Conservation (phyloP, 1,140 invertebrate species). For the Conus ventricosus region DNA sequence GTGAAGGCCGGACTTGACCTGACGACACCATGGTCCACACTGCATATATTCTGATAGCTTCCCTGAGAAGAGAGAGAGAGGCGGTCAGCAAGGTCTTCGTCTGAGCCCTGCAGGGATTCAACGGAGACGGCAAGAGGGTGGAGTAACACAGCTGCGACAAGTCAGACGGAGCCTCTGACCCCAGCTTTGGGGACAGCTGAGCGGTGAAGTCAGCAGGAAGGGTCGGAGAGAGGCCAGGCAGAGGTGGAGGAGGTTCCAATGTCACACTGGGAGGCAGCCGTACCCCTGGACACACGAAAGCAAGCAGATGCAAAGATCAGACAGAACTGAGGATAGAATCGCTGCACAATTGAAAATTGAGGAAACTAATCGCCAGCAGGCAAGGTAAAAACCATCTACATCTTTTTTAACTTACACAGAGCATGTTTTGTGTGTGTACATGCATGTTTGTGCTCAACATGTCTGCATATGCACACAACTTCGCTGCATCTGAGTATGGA, state of each 20-base stretch:
- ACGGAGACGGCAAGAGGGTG: slow-evolving; percentile 55
- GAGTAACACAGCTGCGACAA: slow-evolving; percentile 36
- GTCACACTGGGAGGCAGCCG: neutral
- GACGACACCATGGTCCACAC: slow-evolving; percentile 65
- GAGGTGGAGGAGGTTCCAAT: neutral
- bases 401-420: too few species aligned
- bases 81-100: slow-evolving; percentile 63
- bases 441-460: too few species aligned
- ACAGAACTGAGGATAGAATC: too few species aligned
- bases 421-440: too few species aligned
- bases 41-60: slow-evolving; percentile 77
- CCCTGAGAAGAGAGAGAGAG: slow-evolving; percentile 86
- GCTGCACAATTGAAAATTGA: too few species aligned
- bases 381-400: too few species aligned
- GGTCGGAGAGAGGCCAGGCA: neutral
- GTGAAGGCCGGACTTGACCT: slow-evolving; percentile 83
- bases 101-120: slow-evolving; percentile 45
- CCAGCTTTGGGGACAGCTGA: neutral
- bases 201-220: neutral
- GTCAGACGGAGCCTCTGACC: neutral
- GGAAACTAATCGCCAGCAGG: too few species aligned
- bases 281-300: neutral
- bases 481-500: too few species aligned
- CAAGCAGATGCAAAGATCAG: neutral
- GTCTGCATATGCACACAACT: too few species aligned